Conservation (phyloP, 2,113 vertebrate species). For the Mola mola region DNA sequence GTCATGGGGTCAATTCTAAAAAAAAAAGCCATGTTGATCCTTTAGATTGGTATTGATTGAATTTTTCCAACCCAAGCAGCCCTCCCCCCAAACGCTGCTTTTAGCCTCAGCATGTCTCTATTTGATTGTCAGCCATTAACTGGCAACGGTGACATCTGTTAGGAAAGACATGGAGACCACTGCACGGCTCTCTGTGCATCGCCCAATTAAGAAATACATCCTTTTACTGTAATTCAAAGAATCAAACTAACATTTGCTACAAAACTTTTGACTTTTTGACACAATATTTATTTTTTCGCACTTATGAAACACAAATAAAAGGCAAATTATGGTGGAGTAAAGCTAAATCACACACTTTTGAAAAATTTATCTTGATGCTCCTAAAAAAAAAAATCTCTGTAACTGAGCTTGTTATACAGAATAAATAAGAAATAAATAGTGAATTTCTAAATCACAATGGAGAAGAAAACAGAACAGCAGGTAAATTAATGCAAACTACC, state of each 20-base stretch:
- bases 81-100: constrained; percentile 29
- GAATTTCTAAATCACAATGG: neutral
- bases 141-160: constrained; percentile 53
- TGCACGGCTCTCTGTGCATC: neutral
- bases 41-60: constrained; percentile 69
- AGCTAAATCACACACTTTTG: neutral
- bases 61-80: constrained; percentile 36
- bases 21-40: constrained; percentile 57
- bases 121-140: constrained; percentile 65
- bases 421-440: constrained; percentile 3
- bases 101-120: constrained; percentile 36
- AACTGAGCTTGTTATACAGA: neutral
- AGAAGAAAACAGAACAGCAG: neutral
- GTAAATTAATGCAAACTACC: neutral
- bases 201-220: neutral
- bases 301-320: no score
- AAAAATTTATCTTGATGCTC: neutral
- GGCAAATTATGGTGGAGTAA: no score
- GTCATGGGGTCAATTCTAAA: constrained; percentile 67
- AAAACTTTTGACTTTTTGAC: no score
- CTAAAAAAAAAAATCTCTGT: neutral
- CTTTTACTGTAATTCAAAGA: no score
- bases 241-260: no score
- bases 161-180: neutral
- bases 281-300: no score